Base-by-base conservation (phyloP, 1,140 invertebrate genomes). In the Drosophila prosaltans region DNA sequence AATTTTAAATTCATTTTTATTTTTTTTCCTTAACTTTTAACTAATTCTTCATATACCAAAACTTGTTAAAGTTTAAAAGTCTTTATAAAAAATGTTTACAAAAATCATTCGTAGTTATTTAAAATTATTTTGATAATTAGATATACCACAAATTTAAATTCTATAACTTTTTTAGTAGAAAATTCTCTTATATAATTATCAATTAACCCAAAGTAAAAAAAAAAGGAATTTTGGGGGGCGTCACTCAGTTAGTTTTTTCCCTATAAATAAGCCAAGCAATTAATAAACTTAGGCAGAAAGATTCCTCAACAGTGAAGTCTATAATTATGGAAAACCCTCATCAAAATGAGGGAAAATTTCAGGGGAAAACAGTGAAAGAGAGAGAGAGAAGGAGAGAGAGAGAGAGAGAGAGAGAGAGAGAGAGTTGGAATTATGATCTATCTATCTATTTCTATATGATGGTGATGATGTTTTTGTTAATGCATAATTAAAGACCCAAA, bases 321-420 rank as follows among this genome's bases (percentile, higher is more conserved):
- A 64, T 86, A 80, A 86, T 86, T 86, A 88, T 68, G 41, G 58
- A 69, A 61, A 62, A 86, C 84, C 83, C 83, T 86, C 84, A 78
- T 86, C 83, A 86, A 82, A 65, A 59, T 60, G 72, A 67, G 40
- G 28, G 39, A 36, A 55, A 70, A 40, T 51, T 16, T 16, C 48
- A 45, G 11, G 32, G 32, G 8, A 55, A 65, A 32, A 51, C n/a
- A 7, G 32, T 26, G 24, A 51, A 51, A 3, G 7, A 48, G 16
- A 7, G 32, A 51, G 24, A 51, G 26, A 3, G 16, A 16, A 16
- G 16, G 16, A 16, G 16, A 16, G 16, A 16, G 16, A 16, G 16
- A 7, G 32, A 51, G 24, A 16, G 16, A 16, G 16, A 16, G 16
- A 7, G 32, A 51, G 24, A 51, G 26, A 3, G 8, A 51, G 45